Percentiles rank a stretch among this genome's conserved stretches.
Conservation (phyloP, 2,797 vertebrate genomes). For the Notamacropus eugenii region DNA sequence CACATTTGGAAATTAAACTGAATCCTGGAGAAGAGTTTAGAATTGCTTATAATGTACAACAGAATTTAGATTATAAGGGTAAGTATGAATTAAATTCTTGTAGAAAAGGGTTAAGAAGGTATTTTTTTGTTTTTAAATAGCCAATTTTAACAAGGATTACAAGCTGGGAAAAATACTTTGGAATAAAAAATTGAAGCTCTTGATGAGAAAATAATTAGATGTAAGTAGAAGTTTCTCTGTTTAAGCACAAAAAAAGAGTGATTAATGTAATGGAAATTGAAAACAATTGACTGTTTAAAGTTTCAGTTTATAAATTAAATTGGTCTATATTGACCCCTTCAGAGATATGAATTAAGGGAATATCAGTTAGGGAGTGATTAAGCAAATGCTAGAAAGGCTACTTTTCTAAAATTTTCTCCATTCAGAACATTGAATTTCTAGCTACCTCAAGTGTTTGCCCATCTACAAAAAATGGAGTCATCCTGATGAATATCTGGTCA, state of each 20-base stretch:
- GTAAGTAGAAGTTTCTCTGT: background rate
- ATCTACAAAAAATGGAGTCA: background rate
- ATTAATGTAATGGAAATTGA: background rate
- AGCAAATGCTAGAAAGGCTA: background rate
- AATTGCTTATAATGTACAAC: conserved; percentile 28
- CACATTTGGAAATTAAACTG: background rate
- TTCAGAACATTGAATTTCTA: background rate
- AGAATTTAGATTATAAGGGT: background rate
- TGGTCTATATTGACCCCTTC: background rate
- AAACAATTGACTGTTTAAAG: background rate
- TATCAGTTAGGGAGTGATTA: background rate
- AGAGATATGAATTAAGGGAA: background rate
- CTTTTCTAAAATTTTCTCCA: background rate
- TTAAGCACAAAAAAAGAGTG: background rate
- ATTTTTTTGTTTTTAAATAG: background rate
- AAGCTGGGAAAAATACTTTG: conserved; percentile 23
- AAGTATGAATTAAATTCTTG: background rate
- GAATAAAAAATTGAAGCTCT: background rate
- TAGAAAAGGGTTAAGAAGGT: background rate
- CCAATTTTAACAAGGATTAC: conserved; percentile 21
- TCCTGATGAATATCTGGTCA: too few relatives aligned
- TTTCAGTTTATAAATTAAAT: conserved; percentile 36
- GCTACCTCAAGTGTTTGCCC: background rate
- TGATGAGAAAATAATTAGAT: background rate
- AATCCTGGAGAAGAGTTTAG: background rate